Evolutionary conservation across 2,797 vertebrate genomes (phyloP).

Genomic region (Synaphobranchus kaupii): DNA sequence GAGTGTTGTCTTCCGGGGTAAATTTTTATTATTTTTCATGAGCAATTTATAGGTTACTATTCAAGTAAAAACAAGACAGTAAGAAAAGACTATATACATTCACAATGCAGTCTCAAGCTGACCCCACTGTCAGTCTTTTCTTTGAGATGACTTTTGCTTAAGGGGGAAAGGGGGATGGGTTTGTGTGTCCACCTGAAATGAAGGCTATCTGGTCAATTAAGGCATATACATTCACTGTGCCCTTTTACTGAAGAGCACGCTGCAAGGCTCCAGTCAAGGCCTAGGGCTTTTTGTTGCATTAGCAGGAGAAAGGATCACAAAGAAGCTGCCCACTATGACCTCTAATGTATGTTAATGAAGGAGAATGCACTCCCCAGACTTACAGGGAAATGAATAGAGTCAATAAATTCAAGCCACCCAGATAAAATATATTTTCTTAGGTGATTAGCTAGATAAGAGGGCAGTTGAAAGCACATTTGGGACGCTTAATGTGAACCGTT

Average conservation of each 20-base stretch:
- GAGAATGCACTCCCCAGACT: slow-evolving; percentile 54
- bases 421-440: slow-evolving; percentile 3
- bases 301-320: slow-evolving; percentile 50
- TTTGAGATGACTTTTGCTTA: slow-evolving; percentile 53
- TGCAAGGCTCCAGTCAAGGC: slow-evolving; percentile 54
- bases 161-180: slow-evolving; percentile 54
- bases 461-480: neutral
- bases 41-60: neutral
- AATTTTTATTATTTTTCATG: slow-evolving; percentile 5
- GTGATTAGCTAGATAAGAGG: neutral
- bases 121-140: slow-evolving; percentile 44
- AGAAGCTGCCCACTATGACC: slow-evolving; percentile 57
- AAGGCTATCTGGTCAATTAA: slow-evolving; percentile 74
- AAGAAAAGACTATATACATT: neutral
- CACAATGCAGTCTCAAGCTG: neutral
- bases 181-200: slow-evolving; percentile 67
- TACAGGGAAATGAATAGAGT: slow-evolving; percentile 49
- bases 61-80: neutral
- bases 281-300: slow-evolving; percentile 68
- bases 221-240: slow-evolving; percentile 69
- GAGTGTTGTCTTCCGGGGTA: neutral
- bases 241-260: slow-evolving; percentile 65
- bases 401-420: slow-evolving; percentile 48
- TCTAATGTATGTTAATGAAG: slow-evolving; percentile 55
- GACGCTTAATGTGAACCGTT: neutral